Evolutionary conservation across 2,113 vertebrate genomes (phyloP), one percentile per base, ranked within the genome.

Genomic region (Tichodroma muraria): DNA sequence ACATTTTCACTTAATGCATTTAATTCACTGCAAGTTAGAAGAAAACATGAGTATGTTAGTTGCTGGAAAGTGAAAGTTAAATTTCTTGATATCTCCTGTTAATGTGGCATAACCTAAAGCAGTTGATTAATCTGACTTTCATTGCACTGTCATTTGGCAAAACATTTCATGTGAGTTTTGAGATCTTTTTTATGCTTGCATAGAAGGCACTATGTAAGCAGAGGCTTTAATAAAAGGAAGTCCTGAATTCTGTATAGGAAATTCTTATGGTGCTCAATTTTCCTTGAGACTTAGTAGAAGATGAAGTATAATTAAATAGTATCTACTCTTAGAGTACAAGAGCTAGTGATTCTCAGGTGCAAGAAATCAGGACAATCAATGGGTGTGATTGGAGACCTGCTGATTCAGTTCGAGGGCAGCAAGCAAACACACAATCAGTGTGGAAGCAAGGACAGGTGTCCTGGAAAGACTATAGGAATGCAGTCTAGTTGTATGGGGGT

Each of bases 341-440:
- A 69, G 8, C 14, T 52, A 37, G 27, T 17, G 8, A 23, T 60
- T 68, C 38, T 60, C 22, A 20, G 28, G 15, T 35, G 30, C 12
- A 27, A 24, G 38, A 28, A 37, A 23, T 53, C 4, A 10, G 15
- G 33, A n/a, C 38, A 47, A 0, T n/a, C 3, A 1, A 5, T 69
- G 33, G 23, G 12, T 22, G 8, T n/a, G n/a, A 53, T 24, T 38
- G 4, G 15, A 60, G 45, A 69, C 18, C 45, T 60, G 15, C 37
- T 78, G 64, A 16, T 45, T 56, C 24, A 33, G 4, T 28, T 45
- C 16, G 37, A 78, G 23, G n/a, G 23, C 23, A 61, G 4, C 49
- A 69, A 28, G 23, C 14, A 69, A 33, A 28, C 61, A 38, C 18
- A 37, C 15, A 33, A 33, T 38, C 27, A 23, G 15, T 50, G 38